phyloP scores from a whole-genome alignment of 2,888 invertebrate species.

The Aquatica leii region DNA sequence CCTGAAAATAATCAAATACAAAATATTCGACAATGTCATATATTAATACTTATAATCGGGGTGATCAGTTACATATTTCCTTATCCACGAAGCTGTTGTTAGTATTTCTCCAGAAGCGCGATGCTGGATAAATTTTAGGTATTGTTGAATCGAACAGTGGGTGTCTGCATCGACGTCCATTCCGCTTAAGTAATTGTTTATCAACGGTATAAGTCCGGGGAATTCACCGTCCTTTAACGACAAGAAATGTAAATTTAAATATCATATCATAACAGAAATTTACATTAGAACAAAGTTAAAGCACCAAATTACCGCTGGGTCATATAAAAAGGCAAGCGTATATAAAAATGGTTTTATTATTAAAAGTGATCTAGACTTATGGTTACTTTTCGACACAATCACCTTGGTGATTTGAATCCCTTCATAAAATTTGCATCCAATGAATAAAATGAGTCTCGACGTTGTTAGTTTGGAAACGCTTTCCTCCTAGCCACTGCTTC shows the following conservation, averaged over 20 bases:
- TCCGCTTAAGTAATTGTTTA: conserved; percentile 91
- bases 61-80: conserved; percentile 88
- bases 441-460: too few relatives aligned
- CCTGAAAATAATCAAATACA: conserved; percentile 59
- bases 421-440: too few relatives aligned
- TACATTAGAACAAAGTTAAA: too few relatives aligned
- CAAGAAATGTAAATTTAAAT: background rate
- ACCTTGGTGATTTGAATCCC: too few relatives aligned
- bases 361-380: too few relatives aligned
- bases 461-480: too few relatives aligned
- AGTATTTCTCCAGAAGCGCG: conserved; percentile 88
- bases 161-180: conserved; percentile 99
- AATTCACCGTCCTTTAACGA: conserved; percentile 78
- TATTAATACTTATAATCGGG: conserved; percentile 85
- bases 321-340: too few relatives aligned
- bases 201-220: conserved; percentile 93
- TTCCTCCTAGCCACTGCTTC: too few relatives aligned
- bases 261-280: too few relatives aligned
- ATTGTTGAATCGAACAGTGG: conserved; percentile 95
- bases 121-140: conserved; percentile 89
- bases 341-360: too few relatives aligned
- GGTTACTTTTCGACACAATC: too few relatives aligned
- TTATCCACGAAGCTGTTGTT: conserved; percentile 95
- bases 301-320: too few relatives aligned
- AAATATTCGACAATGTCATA: background rate